These are phyloP conservation scores for Tauraco hartlaubi DNA, from an alignment of 2,797 vertebrate genomes.

Conservation along the genomic window DNA sequence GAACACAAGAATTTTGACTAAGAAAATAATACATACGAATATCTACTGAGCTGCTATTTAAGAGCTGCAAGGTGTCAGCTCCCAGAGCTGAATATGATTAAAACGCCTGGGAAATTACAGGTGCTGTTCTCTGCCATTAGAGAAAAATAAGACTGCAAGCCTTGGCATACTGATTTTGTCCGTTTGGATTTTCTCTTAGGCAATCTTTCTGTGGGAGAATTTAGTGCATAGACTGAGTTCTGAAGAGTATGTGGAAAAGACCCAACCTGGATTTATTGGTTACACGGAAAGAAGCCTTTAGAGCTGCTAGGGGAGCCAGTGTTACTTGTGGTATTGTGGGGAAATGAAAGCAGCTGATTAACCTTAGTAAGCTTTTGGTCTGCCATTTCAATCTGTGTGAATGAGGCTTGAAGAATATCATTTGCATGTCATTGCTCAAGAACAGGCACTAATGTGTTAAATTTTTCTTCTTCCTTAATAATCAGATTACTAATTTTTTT, in stretches of 20 bases:
- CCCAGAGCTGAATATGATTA: background rate
- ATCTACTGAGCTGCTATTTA: background rate
- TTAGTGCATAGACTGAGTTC: background rate
- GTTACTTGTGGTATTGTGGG: background rate
- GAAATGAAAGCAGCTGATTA: background rate
- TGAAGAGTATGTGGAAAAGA: background rate
- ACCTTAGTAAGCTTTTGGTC: background rate
- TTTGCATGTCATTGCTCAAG: background rate
- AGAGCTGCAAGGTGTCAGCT: background rate
- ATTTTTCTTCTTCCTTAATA: background rate
- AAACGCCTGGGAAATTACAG: background rate
- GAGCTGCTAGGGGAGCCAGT: accelerated
- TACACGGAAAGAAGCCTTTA: background rate
- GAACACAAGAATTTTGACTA: background rate
- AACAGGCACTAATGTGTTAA: background rate
- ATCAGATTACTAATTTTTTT: background rate
- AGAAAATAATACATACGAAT: background rate
- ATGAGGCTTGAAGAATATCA: background rate
- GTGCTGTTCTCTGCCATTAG: background rate
- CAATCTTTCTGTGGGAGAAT: background rate
- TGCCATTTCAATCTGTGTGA: background rate
- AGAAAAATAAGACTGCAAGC: background rate
- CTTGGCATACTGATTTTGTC: background rate
- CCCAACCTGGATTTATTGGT: background rate
- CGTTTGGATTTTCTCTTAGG: background rate